Evolutionary conservation across 2,113 vertebrate species (phyloP).

Genomic region (Pluvianellus socialis): DNA sequence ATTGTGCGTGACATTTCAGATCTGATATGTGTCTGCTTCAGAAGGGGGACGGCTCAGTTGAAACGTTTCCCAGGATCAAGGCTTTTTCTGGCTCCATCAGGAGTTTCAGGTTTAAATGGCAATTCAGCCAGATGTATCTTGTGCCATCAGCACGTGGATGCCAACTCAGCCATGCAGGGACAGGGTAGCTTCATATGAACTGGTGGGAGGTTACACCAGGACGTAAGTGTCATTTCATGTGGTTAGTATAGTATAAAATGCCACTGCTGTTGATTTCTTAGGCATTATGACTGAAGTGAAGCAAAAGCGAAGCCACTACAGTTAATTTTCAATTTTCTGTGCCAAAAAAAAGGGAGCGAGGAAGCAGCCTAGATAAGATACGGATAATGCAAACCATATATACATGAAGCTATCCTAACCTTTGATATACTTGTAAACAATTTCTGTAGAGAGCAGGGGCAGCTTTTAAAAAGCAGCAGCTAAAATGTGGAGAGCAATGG

Average conservation of each 20-base stretch:
- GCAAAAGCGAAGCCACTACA: neutral
- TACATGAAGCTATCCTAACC: neutral
- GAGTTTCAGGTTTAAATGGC: conserved; percentile 20
- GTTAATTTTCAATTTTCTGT: neutral
- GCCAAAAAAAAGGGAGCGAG: neutral
- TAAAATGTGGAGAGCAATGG: neutral
- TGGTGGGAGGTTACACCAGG: neutral
- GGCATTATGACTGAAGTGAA: neutral
- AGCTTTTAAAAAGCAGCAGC: neutral
- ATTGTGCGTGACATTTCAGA: conserved; percentile 14
- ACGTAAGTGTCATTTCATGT: neutral
- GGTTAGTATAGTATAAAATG: neutral
- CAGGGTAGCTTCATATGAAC: neutral
- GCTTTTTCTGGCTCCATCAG: neutral
- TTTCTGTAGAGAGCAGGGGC: neutral
- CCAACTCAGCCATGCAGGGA: neutral
- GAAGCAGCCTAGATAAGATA: neutral
- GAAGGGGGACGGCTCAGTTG: neutral
- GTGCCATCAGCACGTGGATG: neutral
- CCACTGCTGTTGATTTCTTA: neutral
- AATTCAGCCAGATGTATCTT: neutral
- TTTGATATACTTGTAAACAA: neutral
- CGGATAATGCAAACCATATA: neutral
- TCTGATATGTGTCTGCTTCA: neutral
- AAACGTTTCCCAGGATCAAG: conserved; percentile 6